phyloP scores from a whole-genome alignment of 2,113 vertebrate species.

The Oceanites oceanicus region DNA sequence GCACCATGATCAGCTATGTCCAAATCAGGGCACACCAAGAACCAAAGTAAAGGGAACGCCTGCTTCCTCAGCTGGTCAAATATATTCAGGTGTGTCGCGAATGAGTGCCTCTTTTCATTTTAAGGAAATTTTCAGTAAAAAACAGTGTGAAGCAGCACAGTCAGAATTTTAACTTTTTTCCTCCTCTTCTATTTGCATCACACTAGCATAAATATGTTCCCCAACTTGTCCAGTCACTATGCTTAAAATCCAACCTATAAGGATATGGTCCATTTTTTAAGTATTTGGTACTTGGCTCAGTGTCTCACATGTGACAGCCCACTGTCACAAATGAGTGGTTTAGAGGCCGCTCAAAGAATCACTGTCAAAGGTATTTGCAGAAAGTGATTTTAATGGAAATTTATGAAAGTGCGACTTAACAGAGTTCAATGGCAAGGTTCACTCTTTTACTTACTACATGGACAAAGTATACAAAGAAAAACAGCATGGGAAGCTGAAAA shows the following conservation, averaged over 20 bases:
- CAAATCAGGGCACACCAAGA: background rate
- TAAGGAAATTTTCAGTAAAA: background rate
- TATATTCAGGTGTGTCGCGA: background rate
- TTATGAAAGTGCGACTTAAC: no score
- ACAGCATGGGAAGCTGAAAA: no score
- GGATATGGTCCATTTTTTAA: background rate
- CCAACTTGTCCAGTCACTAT: background rate
- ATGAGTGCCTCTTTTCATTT: background rate
- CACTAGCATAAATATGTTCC: background rate
- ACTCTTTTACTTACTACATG: no score
- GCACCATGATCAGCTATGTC: background rate
- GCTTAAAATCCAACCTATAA: background rate
- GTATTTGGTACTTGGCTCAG: background rate
- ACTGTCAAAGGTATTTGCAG: no score
- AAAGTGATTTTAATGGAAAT: no score
- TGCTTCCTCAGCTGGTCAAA: background rate
- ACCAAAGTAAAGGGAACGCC: background rate
- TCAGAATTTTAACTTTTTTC: background rate
- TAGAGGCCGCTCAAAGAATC: no score
- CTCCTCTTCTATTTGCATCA: background rate
- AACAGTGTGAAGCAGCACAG: background rate
- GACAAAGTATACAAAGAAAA: no score
- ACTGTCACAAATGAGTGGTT: no score
- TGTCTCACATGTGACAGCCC: no score
- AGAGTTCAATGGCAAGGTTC: no score